These are phyloP conservation scores for Myotis yumanensis DNA, from an alignment of 2,113 vertebrate genomes.

Conservation along the genomic window DNA sequence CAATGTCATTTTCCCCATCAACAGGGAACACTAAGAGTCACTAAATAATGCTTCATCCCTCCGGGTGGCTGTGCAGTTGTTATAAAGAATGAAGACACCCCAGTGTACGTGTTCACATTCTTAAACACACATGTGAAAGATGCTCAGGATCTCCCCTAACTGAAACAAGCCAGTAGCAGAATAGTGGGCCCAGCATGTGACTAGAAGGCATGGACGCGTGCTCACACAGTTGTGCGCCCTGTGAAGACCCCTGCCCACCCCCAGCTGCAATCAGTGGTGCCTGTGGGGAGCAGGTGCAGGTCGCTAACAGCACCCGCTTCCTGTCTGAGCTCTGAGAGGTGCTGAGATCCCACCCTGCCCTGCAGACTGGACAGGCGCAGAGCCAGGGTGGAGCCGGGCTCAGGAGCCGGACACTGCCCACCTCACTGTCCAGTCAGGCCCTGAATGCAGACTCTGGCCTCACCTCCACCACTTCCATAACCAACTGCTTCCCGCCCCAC, in stretches of 20 bases:
- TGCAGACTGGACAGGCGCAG: accelerated
- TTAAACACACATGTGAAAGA: background rate
- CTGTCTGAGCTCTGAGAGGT: background rate
- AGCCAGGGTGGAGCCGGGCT: background rate
- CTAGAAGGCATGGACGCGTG: accelerated
- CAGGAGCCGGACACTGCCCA: background rate
- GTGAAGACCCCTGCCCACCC: background rate
- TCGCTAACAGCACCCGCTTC: too few species aligned
- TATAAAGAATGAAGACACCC: too few species aligned
- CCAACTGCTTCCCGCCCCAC: accelerated
- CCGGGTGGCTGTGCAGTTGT: accelerated
- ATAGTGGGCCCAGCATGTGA: accelerated
- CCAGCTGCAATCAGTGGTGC: background rate
- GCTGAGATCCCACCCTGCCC: background rate
- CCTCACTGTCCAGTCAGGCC: background rate
- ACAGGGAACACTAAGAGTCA: background rate
- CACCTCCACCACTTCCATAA: background rate
- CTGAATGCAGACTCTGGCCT: background rate
- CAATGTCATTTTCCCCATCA: too few species aligned
- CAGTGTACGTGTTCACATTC: accelerated
- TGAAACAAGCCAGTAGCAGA: background rate
- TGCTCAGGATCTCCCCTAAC: background rate
- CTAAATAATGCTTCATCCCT: background rate
- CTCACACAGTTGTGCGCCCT: background rate
- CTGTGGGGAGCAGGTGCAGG: background rate